Base-by-base conservation (phyloP, 2,113 vertebrate genomes). In the Phoxinus phoxinus region DNA sequence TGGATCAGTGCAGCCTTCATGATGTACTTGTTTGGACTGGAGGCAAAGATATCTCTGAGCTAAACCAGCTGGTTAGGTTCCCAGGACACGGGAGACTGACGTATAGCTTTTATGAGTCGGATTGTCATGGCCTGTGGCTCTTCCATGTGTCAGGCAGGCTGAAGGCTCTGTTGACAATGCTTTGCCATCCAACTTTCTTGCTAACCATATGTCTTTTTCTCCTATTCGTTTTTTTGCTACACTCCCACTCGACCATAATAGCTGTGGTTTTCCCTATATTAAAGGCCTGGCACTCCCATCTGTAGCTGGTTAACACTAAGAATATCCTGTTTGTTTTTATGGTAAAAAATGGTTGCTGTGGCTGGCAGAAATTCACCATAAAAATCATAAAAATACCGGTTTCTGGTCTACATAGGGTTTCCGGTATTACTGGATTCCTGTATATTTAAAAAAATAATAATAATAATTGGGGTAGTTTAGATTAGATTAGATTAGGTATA, bases 111-210 rank as follows among this genome's bases (percentile, higher is more conserved):
- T n/a, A 27, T 15, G n/a, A 74, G 72, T 48, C 46, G 72, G 72
- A 74, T 74, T 74, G 41, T n/a, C 72, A 46, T 74, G 72, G 72
- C 72, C 41, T 74, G 72, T 74, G 72, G 72, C 72, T 74, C 72
- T 74, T 74, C 72, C 72, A 25, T 74, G 12, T 74, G 41, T 74
- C 72, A 48, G 72, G 13, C 72, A 74, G 72, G 41, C 72, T 48
- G 72, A 48, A n/a, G 0, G 23, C 72, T 48, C 23, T 73, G 71
- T 44, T 73, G 71, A 73, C 37, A 73, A 44, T 73, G 71, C 23
- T 73, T 44, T 44, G 35, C 35, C 41, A 25, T 73, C 35, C 11
- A 73, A 25, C 23, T 41, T 73, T 73, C 37, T 73, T 73, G 71
- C 71, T 25, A 44, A 44, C 71, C 69, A 73, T 44, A 72, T 44